Evolutionary conservation across 2,797 vertebrate genomes (phyloP).

Genomic region (Pipistrellus nathusii): DNA sequence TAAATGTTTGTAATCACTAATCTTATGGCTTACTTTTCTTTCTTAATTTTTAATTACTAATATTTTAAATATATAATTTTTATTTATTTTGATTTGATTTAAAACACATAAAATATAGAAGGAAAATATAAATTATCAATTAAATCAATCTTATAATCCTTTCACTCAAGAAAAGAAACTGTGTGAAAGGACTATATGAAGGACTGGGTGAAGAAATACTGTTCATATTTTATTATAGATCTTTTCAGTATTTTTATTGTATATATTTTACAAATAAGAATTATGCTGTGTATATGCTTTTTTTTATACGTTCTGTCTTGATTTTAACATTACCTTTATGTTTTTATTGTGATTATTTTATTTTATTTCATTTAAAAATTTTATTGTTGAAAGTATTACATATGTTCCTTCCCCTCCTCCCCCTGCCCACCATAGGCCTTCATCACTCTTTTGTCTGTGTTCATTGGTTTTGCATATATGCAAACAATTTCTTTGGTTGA

Average conservation of each 20-base stretch:
- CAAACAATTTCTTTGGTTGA: too few species aligned
- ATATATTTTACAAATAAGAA: background rate
- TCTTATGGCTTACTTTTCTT: background rate
- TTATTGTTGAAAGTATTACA: too few species aligned
- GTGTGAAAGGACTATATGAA: too few species aligned
- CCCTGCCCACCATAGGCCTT: too few species aligned
- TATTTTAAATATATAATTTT: background rate
- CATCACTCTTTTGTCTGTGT: too few species aligned
- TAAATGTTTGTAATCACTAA: background rate
- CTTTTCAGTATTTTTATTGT: background rate
- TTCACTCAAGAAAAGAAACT: background rate
- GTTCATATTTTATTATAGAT: slow-evolving; percentile 32
- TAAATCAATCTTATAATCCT: background rate
- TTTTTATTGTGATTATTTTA: too few species aligned
- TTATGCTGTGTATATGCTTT: background rate
- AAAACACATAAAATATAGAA: background rate
- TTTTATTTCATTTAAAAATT: too few species aligned
- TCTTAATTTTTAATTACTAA: background rate
- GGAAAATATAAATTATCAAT: background rate
- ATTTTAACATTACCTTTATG: background rate
- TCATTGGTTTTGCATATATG: too few species aligned
- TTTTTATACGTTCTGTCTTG: background rate
- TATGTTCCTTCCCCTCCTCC: too few species aligned
- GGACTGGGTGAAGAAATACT: background rate
- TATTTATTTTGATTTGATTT: slow-evolving; percentile 1